phyloP scores from a whole-genome alignment of 2,888 invertebrate species.

The Cheilosia vulpina region DNA sequence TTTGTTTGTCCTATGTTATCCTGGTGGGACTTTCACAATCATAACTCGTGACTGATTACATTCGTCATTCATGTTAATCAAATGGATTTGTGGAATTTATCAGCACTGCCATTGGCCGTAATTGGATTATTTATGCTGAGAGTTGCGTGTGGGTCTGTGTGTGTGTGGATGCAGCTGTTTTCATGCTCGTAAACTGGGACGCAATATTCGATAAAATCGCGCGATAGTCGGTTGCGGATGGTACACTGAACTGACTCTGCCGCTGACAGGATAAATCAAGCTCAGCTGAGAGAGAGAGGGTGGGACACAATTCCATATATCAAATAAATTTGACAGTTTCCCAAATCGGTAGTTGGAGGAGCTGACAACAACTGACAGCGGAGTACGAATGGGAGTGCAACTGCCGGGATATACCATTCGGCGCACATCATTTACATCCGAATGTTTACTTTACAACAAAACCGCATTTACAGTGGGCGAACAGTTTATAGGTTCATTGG shows the following conservation, averaged over 20 bases:
- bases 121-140: conserved; percentile 56
- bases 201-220: conserved; percentile 60
- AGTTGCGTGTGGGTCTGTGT: background rate
- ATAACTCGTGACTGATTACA: conserved; percentile 66
- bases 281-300: conserved; percentile 5
- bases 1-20: conserved; percentile 8
- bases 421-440: conserved; percentile 46
- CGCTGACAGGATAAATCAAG: conserved; percentile 70
- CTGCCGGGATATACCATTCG: conserved; percentile 53
- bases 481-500: background rate
- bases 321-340: conserved; percentile 71
- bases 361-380: conserved; percentile 65
- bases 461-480: conserved; percentile 26
- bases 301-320: conserved; percentile 51
- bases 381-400: conserved; percentile 23
- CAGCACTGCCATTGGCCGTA: conserved; percentile 59
- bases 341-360: conserved; percentile 49
- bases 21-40: conserved; percentile 23
- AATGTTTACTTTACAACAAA: conserved; percentile 42
- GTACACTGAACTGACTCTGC: background rate
- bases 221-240: background rate
- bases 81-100: conserved; percentile 66
- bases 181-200: conserved; percentile 46
- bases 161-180: conserved; percentile 45
- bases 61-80: conserved; percentile 72